Base-by-base conservation (phyloP, 1,140 invertebrate genomes). In the Agrypnia vestita region DNA sequence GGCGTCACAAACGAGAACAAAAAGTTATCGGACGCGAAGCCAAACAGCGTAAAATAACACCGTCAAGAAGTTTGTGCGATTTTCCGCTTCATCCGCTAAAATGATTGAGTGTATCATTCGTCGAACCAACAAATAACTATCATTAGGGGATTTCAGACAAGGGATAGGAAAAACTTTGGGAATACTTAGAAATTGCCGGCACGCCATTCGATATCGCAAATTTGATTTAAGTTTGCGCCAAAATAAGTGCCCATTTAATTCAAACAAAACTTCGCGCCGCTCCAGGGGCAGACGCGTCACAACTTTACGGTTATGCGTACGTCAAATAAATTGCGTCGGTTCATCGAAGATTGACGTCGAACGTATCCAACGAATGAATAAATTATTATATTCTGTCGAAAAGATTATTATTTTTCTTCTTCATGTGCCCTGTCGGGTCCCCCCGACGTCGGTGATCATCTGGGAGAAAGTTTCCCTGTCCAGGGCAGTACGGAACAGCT, bases 101-200 rank as follows among this genome's bases (percentile, higher is more conserved):
- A 51, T 51, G n/a, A 51, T 51, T 51, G 49, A 51, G n/a, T 51
- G 49, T 51, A 51, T 51, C 49, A 51, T 51, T 51, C 11, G n/a
- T 1, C 11, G 49, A 15, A 15, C n/a, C 11, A 51, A 51, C 49
- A 51, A 51, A 51, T 51, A 51, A 51, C 49, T 51, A 51, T 51
- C 49, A 51, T 51, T 51, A 51, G 49, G 49, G 8, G 8, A 51
- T 13, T 15, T 51, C 49, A 51, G n/a, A 51, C 49, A 51, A 51
- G 11, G 49, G n/a, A 13, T 15, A 3, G 1, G 49, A 51, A 51
- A 51, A 51, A 51, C 49, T 51, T 51, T 51, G 49, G 8, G n/a
- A 51, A 51, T 15, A 15, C 49, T 51, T 51, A 3, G 8, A 51
- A 51, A 51, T 51, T 51, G 0, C 49, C n/a, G 49, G 11, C 49